phyloP scores from a whole-genome alignment of 1,140 invertebrate genomes.

The Cotesia typhae region DNA sequence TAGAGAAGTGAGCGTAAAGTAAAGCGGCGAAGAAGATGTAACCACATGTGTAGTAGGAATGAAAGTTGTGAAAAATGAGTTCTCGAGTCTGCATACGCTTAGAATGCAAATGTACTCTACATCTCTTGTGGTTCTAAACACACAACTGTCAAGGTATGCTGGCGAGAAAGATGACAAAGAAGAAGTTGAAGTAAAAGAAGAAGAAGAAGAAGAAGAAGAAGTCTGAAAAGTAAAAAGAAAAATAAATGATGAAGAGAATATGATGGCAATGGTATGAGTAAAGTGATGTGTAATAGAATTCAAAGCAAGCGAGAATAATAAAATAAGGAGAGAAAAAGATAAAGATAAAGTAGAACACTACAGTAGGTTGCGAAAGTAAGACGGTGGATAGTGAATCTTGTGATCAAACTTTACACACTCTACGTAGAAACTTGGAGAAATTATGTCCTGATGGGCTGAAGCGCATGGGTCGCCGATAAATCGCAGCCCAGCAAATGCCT shows the following conservation, averaged over 20 bases:
- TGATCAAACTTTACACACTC: slow-evolving; percentile 29
- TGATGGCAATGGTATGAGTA: background rate
- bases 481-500: slow-evolving; percentile 7
- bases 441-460: slow-evolving; percentile 18
- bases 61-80: slow-evolving; percentile 37
- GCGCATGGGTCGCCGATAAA: slow-evolving; percentile 27
- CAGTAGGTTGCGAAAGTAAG: too few relatives aligned
- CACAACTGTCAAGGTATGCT: slow-evolving; percentile 29
- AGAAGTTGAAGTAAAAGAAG: background rate
- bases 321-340: background rate
- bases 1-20: too few relatives aligned
- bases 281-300: slow-evolving; percentile 27
- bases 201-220: background rate
- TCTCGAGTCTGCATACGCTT: slow-evolving; percentile 42
- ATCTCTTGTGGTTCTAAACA: slow-evolving; percentile 39
- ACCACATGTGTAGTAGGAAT: slow-evolving; percentile 15
- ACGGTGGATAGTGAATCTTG: slow-evolving; percentile 18
- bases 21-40: background rate
- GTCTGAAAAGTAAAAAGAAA: background rate
- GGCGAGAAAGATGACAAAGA: slow-evolving; percentile 2
- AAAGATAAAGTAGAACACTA: too few relatives aligned
- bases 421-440: slow-evolving; percentile 22
- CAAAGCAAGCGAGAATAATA: slow-evolving; percentile 8
- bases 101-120: slow-evolving; percentile 43
- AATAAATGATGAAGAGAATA: slow-evolving; percentile 4